Conservation (phyloP, 2,113 vertebrate genomes). For the Sinocyclocheilus anophthalmus region DNA sequence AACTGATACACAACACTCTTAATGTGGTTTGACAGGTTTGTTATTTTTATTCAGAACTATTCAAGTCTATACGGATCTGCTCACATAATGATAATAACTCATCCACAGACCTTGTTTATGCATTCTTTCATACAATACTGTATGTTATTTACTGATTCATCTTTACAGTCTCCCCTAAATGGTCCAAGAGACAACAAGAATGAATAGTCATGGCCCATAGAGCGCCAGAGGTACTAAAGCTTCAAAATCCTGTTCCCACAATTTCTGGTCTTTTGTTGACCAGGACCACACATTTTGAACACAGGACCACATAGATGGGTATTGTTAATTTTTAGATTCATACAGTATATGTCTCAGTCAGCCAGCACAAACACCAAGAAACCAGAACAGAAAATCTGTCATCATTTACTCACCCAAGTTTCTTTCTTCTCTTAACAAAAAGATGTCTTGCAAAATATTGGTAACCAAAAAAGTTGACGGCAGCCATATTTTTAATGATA, state of each 20-base stretch:
- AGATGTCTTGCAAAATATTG: too few species aligned
- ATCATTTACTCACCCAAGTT: too few species aligned
- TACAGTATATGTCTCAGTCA: too few species aligned
- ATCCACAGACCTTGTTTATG: not conserved
- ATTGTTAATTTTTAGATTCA: not conserved
- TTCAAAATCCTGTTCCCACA: conserved; percentile 6
- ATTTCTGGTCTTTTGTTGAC: conserved; percentile 1
- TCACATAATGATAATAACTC: not conserved
- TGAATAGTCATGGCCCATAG: not conserved
- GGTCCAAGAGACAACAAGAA: not conserved
- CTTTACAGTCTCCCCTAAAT: not conserved
- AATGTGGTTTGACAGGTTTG: not conserved
- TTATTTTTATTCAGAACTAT: not conserved
- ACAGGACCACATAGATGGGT: not conserved
- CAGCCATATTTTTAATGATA: too few species aligned
- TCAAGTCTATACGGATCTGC: not conserved
- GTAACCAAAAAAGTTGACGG: too few species aligned
- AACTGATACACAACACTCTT: not conserved
- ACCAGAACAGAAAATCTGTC: not conserved
- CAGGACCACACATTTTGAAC: not conserved
- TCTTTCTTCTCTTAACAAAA: too few species aligned
- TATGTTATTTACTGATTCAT: not conserved
- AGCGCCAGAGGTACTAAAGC: not conserved
- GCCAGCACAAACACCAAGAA: not conserved
- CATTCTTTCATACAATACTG: not conserved